Percentiles rank a stretch among this genome's conserved stretches.
Evolutionary conservation across 2,113 vertebrate species (phyloP).

Genomic region (Pavo muticus): DNA sequence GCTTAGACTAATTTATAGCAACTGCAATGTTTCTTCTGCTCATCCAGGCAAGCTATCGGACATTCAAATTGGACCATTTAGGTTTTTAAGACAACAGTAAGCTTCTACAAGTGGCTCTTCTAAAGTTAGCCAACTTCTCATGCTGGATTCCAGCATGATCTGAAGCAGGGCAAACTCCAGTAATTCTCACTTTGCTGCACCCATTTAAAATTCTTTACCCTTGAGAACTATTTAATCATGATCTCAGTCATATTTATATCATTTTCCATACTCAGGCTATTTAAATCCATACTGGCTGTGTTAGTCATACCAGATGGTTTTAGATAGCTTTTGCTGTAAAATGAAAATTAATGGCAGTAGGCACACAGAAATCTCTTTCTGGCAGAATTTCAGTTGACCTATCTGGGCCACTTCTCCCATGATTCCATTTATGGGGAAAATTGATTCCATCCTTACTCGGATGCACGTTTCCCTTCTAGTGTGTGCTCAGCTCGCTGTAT

Average conservation of each 20-base stretch:
- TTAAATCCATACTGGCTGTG: constrained; percentile 38
- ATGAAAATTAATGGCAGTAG: constrained; percentile 35
- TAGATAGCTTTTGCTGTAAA: constrained; percentile 7
- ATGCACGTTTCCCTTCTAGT: neutral
- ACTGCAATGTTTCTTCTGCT: neutral
- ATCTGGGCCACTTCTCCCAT: constrained; percentile 35
- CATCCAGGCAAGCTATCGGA: neutral
- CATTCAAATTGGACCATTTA: neutral
- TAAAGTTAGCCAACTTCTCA: neutral
- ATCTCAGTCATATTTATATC: constrained; percentile 63
- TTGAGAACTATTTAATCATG: constrained; percentile 39
- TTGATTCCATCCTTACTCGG: constrained; percentile 32
- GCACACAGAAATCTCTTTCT: constrained; percentile 26
- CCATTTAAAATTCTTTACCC: constrained; percentile 52
- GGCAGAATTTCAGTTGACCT: constrained; percentile 63
- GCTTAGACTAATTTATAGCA: neutral
- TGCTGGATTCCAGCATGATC: constrained; percentile 26
- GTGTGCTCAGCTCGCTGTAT: neutral
- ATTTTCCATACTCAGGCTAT: constrained; percentile 42
- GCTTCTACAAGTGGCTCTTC: neutral
- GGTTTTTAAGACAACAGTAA: neutral
- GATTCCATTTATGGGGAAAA: constrained; percentile 58
- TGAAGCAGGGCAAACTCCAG: constrained; percentile 7
- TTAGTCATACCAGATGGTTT: constrained; percentile 70
- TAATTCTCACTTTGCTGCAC: constrained; percentile 49